Base-by-base conservation (phyloP, 2,113 vertebrate species). In the Gorsachius goisagi region DNA sequence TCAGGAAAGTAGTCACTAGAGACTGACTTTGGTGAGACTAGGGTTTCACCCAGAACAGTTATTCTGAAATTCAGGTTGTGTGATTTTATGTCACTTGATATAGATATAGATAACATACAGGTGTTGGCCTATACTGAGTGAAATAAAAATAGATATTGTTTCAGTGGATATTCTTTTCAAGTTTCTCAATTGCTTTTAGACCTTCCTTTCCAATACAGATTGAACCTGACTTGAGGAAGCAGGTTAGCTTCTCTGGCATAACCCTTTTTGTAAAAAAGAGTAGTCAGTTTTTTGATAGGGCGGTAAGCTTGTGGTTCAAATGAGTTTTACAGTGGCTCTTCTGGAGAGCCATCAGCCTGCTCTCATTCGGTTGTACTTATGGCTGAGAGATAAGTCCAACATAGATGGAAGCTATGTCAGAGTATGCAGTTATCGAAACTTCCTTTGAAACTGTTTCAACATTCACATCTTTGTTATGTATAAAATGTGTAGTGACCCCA, bases 311-410 rank as follows among this genome's bases (percentile, higher is more conserved):
- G 35, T 80, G 15, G 8, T 68, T 84, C 28, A 37, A 58, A 50
- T 69, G 22, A 21, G 18, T 78, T 82, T 76, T 68, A 24, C 9
- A 22, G 27, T 20, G 16, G 14, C 23, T 82, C 4, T 90, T 52
- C 58, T 68, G 39, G 15, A 59, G 33, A 64, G 17, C 2, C 0
- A 15, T 56, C 1, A 0, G 17, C 62, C 35, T 91, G 44, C 58
- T 60, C 15, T 78, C 8, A 4, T 63, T 37, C 17, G 0, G 2
- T 53, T 74, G 28, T 60, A 11, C 19, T 78, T 76, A 5, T 0
- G 0, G 10, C n/a, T 78, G 58, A 59, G 44, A 77, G 32, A 41
- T 17, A 72, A 33, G 67, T 45, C 39, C 49, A 41, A 14, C 33
- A 49, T 9, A 68, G 49, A 28, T 6, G 8, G 32, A 83, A 17